phyloP scores from a whole-genome alignment of 2,113 vertebrate genomes.

The Phyllostomus hastatus region DNA sequence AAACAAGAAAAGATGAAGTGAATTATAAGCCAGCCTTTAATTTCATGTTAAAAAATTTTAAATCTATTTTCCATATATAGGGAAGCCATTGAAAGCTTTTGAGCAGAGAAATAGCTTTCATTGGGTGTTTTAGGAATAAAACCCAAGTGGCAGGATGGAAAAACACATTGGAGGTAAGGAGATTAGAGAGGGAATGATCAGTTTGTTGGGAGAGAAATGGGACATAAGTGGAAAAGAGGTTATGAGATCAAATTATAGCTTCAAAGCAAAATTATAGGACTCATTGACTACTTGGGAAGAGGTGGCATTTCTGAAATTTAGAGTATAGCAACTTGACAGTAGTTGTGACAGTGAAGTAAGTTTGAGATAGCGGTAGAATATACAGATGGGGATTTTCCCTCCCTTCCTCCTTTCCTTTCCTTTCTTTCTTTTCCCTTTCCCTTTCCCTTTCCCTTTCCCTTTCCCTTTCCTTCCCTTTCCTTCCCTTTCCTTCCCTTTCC shows the following conservation, averaged over 20 bases:
- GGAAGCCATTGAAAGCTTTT: background rate
- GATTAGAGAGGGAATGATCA: background rate
- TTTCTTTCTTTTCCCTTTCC: too few species aligned
- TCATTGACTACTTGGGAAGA: background rate
- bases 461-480: rapidly evolving
- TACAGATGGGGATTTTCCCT: background rate
- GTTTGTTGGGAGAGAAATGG: background rate
- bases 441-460: background rate
- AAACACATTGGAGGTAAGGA: background rate
- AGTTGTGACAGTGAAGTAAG: background rate
- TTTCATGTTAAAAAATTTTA: background rate
- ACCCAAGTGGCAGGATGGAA: background rate
- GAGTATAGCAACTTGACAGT: background rate
- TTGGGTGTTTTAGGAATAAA: background rate
- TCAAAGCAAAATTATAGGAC: background rate
- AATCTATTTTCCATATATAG: background rate
- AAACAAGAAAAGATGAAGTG: background rate
- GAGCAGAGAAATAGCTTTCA: background rate
- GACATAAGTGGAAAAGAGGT: background rate
- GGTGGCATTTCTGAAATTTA: background rate
- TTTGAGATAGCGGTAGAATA: background rate
- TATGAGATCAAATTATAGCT: background rate
- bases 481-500: too few species aligned
- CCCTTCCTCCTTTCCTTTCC: background rate
- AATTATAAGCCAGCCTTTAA: background rate